A percentile compares a stretch with the other conserved stretches of the same genome.
Conservation (phyloP, 2,888 invertebrate genomes). For the Acronicta aceris region DNA sequence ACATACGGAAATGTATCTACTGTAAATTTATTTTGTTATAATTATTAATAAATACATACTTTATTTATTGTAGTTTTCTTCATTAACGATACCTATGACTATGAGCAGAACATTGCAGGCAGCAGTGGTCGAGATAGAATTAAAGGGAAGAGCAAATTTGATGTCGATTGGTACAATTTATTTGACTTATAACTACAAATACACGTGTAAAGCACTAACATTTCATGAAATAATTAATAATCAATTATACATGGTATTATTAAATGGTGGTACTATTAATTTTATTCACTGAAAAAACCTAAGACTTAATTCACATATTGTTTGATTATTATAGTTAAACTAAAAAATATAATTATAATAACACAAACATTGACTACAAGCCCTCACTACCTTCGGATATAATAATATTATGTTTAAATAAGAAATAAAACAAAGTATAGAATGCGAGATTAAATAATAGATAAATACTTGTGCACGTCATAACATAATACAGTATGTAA, state of each 20-base stretch:
- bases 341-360: slow-evolving; percentile 51
- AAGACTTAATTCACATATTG: slow-evolving; percentile 46
- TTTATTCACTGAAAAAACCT: slow-evolving; percentile 54
- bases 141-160: slow-evolving; percentile 47
- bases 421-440: slow-evolving; percentile 36
- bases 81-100: neutral
- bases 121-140: slow-evolving; percentile 5
- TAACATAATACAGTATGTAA: slow-evolving; percentile 31
- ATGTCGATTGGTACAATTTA: slow-evolving; percentile 77
- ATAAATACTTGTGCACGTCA: slow-evolving; percentile 52
- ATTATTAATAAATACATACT: slow-evolving; percentile 59
- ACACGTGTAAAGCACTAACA: slow-evolving; percentile 69
- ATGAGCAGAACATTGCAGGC: neutral
- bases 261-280: slow-evolving; percentile 50
- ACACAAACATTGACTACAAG: slow-evolving; percentile 54
- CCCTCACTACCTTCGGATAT: slow-evolving; percentile 45
- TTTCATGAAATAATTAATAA: slow-evolving; percentile 56
- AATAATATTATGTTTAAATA: slow-evolving; percentile 42
- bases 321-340: slow-evolving; percentile 52
- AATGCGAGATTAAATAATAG: slow-evolving; percentile 41
- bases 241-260: slow-evolving; percentile 53
- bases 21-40: slow-evolving; percentile 57
- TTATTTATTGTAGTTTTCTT: slow-evolving; percentile 27
- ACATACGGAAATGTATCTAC: slow-evolving; percentile 44
- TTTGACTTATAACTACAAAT: slow-evolving; percentile 83